Conservation (phyloP, 1,140 invertebrate species). For the Pectinophora gossypiella region DNA sequence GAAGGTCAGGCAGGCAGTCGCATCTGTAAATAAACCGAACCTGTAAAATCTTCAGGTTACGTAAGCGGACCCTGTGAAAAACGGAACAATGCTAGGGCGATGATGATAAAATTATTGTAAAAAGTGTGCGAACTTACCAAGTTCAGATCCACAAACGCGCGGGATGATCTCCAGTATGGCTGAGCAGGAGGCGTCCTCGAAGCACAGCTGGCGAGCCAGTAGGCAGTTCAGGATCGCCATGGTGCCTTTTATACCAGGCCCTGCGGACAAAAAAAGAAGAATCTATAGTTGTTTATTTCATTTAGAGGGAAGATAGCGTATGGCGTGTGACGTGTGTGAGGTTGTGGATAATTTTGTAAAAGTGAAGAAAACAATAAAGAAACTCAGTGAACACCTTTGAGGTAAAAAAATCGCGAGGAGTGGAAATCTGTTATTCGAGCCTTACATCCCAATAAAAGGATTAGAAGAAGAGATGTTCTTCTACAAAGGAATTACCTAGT, state of each 20-base stretch:
- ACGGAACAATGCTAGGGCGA: too few species aligned
- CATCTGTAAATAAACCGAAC: too few species aligned
- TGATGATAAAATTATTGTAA: too few species aligned
- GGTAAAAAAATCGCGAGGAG: background rate
- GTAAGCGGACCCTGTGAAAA: too few species aligned
- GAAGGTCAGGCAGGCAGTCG: too few species aligned
- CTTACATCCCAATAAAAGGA: too few species aligned
- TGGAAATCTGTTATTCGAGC: too few species aligned
- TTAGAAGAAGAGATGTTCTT: too few species aligned
- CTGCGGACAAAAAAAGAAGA: conserved; percentile 29
- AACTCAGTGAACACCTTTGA: background rate
- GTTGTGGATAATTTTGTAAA: background rate
- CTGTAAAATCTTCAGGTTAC: too few species aligned
- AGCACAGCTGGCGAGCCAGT: conserved; percentile 88
- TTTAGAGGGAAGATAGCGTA: background rate
- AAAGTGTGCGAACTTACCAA: too few species aligned
- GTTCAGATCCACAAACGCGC: conserved; percentile 89
- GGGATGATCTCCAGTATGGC: conserved; percentile 92
- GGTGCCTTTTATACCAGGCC: conserved; percentile 63
- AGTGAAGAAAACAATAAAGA: background rate
- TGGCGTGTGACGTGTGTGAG: background rate
- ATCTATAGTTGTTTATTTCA: background rate
- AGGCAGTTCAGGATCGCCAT: conserved; percentile 90
- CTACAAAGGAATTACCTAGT: too few species aligned
- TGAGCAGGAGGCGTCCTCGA: conserved; percentile 90